phyloP scores from a whole-genome alignment of 1,140 invertebrate genomes.

The Conus ventricosus region DNA sequence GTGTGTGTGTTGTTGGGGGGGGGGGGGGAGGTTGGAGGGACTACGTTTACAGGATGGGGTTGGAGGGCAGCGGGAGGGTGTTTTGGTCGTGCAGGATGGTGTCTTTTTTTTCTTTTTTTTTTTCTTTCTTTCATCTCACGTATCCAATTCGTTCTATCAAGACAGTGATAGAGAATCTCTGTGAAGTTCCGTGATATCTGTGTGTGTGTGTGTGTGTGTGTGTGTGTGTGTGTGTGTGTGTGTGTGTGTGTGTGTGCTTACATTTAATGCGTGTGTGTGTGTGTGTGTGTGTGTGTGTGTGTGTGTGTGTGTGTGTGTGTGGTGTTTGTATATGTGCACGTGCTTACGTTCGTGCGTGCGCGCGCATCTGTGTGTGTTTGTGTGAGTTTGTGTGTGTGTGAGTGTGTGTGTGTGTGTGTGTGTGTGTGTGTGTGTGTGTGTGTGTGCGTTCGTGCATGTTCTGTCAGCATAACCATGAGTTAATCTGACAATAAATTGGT shows the following conservation, averaged over 20 bases:
- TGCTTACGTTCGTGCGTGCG: constrained; percentile 6
- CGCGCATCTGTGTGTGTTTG: neutral
- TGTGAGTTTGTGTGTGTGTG: constrained; percentile 26
- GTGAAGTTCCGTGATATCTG: too few species aligned
- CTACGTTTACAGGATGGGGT: too few species aligned
- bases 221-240: constrained; percentile 24
- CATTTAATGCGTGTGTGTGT: neutral
- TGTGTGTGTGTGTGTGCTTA: neutral
- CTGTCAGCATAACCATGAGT: too few species aligned
- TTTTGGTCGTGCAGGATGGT: too few species aligned
- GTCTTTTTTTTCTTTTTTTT: too few species aligned
- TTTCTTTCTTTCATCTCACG: too few species aligned
- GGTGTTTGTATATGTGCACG: too few species aligned
- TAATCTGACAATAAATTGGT: too few species aligned
- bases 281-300: constrained; percentile 25
- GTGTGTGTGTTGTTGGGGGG: too few species aligned
- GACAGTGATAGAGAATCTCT: neutral
- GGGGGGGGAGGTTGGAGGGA: too few species aligned
- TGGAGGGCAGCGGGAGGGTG: too few species aligned
- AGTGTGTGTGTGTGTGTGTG: constrained; percentile 14
- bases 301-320: neutral
- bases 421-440: constrained; percentile 16
- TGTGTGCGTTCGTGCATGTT: neutral
- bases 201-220: constrained; percentile 8
- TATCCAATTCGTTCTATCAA: too few species aligned